Evolutionary conservation across 2,113 vertebrate species (phyloP).

Genomic region (Pyxicephalus adspersus): DNA sequence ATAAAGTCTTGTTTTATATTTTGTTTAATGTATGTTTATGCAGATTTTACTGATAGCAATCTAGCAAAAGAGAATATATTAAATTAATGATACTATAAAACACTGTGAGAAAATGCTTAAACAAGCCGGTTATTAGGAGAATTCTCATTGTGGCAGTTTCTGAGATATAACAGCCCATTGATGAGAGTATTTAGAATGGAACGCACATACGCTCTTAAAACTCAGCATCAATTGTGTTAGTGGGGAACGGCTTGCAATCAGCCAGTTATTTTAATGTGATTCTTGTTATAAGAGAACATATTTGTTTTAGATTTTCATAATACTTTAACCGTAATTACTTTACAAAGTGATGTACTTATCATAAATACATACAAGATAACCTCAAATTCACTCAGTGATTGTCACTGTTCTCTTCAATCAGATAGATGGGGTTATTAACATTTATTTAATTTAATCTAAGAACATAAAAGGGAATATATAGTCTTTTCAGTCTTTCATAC

Average conservation of each 20-base stretch:
- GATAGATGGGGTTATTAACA: neutral
- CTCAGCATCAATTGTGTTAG: slow-evolving; percentile 61
- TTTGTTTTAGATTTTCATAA: slow-evolving; percentile 21
- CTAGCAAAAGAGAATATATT: slow-evolving; percentile 72
- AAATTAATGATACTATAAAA: slow-evolving; percentile 78
- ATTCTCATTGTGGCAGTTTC: slow-evolving; percentile 70
- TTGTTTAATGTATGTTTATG: slow-evolving; percentile 73
- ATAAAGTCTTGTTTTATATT: slow-evolving; percentile 7
- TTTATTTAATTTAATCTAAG: slow-evolving; percentile 19
- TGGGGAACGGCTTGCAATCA: slow-evolving; percentile 64
- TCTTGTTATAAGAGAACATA: slow-evolving; percentile 11
- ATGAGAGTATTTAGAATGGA: slow-evolving; percentile 69
- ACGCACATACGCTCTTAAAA: slow-evolving; percentile 68
- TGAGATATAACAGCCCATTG: slow-evolving; percentile 67
- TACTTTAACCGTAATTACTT: slow-evolving; percentile 1
- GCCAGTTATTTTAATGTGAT: slow-evolving; percentile 42
- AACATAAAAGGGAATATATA: neutral
- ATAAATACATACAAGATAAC: slow-evolving; percentile 9
- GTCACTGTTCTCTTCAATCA: slow-evolving; percentile 5
- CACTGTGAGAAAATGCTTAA: slow-evolving; percentile 73
- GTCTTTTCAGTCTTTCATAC: neutral
- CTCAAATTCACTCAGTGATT: neutral
- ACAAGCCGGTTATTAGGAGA: slow-evolving; percentile 74
- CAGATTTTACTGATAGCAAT: slow-evolving; percentile 69
- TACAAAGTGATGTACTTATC: slow-evolving; percentile 2